Evolutionary conservation across 1,140 invertebrate species (phyloP), one percentile per base, ranked within the genome.

Genomic region (Drosophila seguyi): DNA sequence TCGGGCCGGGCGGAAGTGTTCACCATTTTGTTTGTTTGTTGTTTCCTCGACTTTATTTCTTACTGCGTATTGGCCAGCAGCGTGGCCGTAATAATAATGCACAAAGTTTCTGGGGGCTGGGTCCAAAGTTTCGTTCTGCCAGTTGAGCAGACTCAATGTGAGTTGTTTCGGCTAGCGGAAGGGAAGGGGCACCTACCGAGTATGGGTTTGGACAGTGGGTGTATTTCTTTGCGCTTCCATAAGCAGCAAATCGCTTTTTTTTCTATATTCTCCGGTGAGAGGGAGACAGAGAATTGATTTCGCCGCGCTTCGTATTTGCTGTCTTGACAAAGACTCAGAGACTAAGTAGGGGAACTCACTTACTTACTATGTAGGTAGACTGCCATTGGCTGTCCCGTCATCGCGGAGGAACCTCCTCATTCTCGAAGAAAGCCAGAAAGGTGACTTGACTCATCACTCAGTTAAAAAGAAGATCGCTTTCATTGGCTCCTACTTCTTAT

Each of bases 201-300:
- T 18, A 52, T 25, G 67, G 58, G 67, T 25, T 29, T 31, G 72
- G 61, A 31, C 25, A 48, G 67, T 84, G 78, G 66, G 81, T 73
- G 85, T 85, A 90, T 85, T 88, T 88, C 85, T 88, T 88, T 90
- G 85, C 85, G 85, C 85, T 88, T 90, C 61, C 86, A 45, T 90
- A 88, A 88, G 84, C 84, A 88, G 78, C 78, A 79, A 81, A 86
- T 68, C 71, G 72, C n/a, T 42, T 56, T 42, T 57, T 75, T 75
- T 63, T 44, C 58, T 42, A 60, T 69, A 53, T 50, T 71, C 65
- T 56, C 65, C 29, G 55, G 39, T 22, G 6, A 29, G 52, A 57
- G 31, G 27, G 63, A 48, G 65, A 48, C 41, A 52, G 56, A 62
- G 31, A 79, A 69, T 69, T 61, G 76, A 90, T 84, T 88, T 88